Evolutionary conservation across 2,888 invertebrate species (phyloP), one percentile per base, ranked within the genome.

Genomic region (Corythucha ciliata): DNA sequence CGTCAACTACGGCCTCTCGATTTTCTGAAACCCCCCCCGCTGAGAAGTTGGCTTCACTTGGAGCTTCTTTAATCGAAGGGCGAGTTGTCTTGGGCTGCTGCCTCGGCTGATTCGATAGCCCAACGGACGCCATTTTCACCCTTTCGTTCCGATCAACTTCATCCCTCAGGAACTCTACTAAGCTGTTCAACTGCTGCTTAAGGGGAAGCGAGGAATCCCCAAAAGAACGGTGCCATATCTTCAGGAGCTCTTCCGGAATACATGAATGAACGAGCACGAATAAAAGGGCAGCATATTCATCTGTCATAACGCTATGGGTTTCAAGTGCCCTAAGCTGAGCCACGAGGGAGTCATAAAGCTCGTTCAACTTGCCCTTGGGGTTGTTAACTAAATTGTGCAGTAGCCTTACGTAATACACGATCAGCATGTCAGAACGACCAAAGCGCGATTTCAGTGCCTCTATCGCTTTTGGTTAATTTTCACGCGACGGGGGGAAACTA

Each of bases 261-360:
- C 60, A 58, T 1, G 63, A 64, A 44, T 64, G 63, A 20, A 64
- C 61, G 3, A 64, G 52, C 6, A 64, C 65, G 46, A 59, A 63
- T 7, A 64, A 47, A 58, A 62, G 59, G 4, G 60, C 57, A 16
- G 58, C 53, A 26, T 57, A 61, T 14, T 59, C 62, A 22, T 63
- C 61, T 2, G 57, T 48, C 12, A 59, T 59, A 29, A 64, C 53
- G 7, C 60, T 61, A 21, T 63, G 51, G 12, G 59, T 61, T 16
- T 60, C 60, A 24, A 64, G 54, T 14, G 62, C 59, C 21, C 62
- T 48, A 14, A 65, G 41, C 33, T 63, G 60, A 7, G 62, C 57
- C 32, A 63, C 61, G 6, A 66, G 37, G 47, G 58, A 54, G 52
- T 64, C 64, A 49, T 61, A 62, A 2, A 63, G 33, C 46, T 12